Evolutionary conservation across 1,140 invertebrate species (phyloP), one percentile per base, ranked within the genome.

Genomic region (Notospermus geniculatus): DNA sequence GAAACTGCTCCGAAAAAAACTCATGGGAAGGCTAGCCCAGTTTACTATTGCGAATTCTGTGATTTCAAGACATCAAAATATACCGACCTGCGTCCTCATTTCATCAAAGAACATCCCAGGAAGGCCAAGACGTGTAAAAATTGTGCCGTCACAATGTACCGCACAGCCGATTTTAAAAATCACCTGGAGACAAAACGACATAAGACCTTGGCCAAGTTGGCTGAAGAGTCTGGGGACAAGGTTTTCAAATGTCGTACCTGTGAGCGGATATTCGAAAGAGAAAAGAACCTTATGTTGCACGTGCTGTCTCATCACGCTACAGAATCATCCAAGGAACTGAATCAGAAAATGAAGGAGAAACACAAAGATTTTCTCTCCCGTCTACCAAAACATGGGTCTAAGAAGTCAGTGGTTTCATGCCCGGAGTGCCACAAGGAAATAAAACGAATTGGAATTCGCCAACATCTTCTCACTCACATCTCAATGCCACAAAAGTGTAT

Each of bases 381-480:
- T 27, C 25, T 55, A 5, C 25, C 25, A 27, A 27, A 46, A 25
- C 11, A 22, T 25, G 17, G 50, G 29, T 23, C 50, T n/a, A 17
- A 30, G 25, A 43, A 30, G 54, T 25, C n/a, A 59, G 5, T 27
- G n/a, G n/a, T 30, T n/a, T 19, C 65, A 7, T 79, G 77, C 62
- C 69, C 71, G 2, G 77, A 77, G 46, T 79, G 77, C 68, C 66
- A 62, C 9, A 75, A 74, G 25, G 62, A 62, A 30, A 50, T 74
- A 0, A 67, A 67, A 29, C 73, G 72, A 46, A 70, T 68, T 15
- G 67, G 70, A 28, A 66, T 77, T 4, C 62, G 75, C 25, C 74
- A 73, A 63, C 77, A 79, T 63, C 63, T 79, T 4, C 60, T 75
- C 41, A 65, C 65, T 1, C 74, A 79, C 57, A 72, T 69, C 15